Percentiles rank a stretch among this genome's conserved stretches.
Conservation (phyloP, 2,888 invertebrate genomes). For the Catocala nupta region DNA sequence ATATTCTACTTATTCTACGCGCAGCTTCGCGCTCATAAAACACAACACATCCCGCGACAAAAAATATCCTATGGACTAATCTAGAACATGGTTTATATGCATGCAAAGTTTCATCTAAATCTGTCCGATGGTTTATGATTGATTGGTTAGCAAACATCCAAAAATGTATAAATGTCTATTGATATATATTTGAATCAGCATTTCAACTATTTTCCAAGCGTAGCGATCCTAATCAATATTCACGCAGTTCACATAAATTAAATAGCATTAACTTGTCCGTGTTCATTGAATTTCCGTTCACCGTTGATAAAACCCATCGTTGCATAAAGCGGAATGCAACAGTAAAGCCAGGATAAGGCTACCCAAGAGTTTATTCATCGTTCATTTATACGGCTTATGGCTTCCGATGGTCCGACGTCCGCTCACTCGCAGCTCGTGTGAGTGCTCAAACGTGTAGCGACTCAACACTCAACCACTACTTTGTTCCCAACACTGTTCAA, state of each 20-base stretch:
- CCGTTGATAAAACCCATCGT: conserved; percentile 10
- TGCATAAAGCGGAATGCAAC: conserved; percentile 9
- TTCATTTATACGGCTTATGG: conserved; percentile 46
- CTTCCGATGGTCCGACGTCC: conserved; percentile 26
- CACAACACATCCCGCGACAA: no score
- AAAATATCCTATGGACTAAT: no score
- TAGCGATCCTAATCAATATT: neutral
- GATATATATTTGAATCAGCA: no score
- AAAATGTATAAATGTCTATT: no score
- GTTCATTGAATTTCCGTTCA: conserved; percentile 14
- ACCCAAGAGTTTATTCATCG: conserved; percentile 32
- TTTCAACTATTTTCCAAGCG: no score
- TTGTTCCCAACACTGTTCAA: conserved; percentile 13
- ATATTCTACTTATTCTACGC: no score
- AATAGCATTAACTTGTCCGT: conserved; percentile 3
- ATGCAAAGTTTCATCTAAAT: no score
- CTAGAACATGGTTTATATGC: no score
- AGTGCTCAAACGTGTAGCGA: conserved; percentile 49
- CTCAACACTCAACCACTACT: conserved; percentile 27
- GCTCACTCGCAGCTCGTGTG: conserved; percentile 14
- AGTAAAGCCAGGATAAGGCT: conserved; percentile 23
- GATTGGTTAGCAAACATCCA: no score
- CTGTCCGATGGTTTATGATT: no score
- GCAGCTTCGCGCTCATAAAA: no score
- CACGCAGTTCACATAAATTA: conserved; percentile 4